A percentile compares a stretch with the other conserved stretches of the same genome.
Evolutionary conservation across 2,888 invertebrate genomes (phyloP).

Genomic region (Gerris lacustris): DNA sequence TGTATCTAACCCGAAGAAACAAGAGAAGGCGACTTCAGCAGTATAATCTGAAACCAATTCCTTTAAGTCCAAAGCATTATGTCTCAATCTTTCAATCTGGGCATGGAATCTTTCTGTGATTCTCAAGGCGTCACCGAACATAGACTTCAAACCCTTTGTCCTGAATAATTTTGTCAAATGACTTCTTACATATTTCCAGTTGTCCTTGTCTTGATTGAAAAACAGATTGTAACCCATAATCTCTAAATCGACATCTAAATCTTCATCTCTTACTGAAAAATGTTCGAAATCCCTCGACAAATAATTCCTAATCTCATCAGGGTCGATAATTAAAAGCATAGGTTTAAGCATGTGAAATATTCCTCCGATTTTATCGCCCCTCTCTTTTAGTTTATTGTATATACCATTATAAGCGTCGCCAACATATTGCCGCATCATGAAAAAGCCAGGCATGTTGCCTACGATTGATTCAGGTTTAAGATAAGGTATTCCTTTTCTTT

Average conservation of each 20-base stretch:
- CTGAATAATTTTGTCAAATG: background rate
- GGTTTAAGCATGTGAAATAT: constrained; percentile 7
- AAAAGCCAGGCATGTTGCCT: background rate
- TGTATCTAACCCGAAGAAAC: constrained; percentile 3
- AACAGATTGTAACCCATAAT: background rate
- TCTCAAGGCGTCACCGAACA: background rate
- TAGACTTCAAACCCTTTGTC: background rate
- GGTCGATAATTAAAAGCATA: background rate
- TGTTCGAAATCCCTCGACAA: constrained; percentile 2
- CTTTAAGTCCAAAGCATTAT: background rate
- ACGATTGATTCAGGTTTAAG: background rate
- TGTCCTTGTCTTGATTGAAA: background rate
- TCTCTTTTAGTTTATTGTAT: background rate
- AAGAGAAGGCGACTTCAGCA: background rate
- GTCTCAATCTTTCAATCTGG: background rate
- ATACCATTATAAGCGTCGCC: background rate
- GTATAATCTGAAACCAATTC: constrained; percentile 3
- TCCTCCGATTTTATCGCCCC: background rate
- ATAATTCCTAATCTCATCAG: constrained; percentile 3
- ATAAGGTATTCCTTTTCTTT: constrained; percentile 3
- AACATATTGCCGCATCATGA: background rate
- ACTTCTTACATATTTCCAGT: background rate
- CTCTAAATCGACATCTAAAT: background rate
- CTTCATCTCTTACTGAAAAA: background rate
- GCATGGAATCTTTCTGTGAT: background rate